Evolutionary conservation across 2,888 invertebrate species (phyloP).

Genomic region (Syritta pipiens): DNA sequence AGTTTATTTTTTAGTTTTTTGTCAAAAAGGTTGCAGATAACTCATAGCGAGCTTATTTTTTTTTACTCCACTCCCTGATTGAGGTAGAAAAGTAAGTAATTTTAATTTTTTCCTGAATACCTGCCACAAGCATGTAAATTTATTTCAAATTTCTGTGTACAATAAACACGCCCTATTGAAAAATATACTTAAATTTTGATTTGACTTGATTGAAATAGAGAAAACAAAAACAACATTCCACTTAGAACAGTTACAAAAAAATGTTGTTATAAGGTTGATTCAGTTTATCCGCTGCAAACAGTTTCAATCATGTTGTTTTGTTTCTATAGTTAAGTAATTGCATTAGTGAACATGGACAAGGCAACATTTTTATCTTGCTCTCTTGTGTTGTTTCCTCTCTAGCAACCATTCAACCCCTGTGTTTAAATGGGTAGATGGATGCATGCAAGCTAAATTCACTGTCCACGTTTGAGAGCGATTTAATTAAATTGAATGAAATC

Average conservation of each 20-base stretch:
- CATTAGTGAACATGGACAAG: conserved; percentile 44
- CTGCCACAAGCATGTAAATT: too few relatives aligned
- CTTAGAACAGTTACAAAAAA: background rate
- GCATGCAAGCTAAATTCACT: conserved; percentile 48
- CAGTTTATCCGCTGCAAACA: conserved; percentile 25
- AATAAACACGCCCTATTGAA: background rate
- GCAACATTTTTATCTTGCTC: conserved; percentile 30
- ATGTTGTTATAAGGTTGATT: conserved; percentile 26
- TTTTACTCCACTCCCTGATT: too few relatives aligned
- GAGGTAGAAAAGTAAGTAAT: too few relatives aligned
- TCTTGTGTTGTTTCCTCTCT: conserved; percentile 35
- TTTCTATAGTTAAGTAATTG: conserved; percentile 52
- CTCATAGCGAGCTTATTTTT: too few relatives aligned
- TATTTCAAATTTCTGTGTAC: background rate
- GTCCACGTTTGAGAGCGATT: conserved; percentile 58
- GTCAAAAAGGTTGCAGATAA: too few relatives aligned
- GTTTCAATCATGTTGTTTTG: conserved; percentile 37
- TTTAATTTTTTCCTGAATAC: too few relatives aligned
- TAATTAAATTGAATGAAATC: conserved; percentile 67
- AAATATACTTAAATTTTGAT: background rate
- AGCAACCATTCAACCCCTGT: conserved; percentile 48
- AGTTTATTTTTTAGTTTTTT: too few relatives aligned
- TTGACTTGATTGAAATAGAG: background rate
- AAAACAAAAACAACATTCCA: background rate
- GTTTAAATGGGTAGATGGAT: conserved; percentile 38